Conservation (phyloP, 1,140 invertebrate genomes). For the Drosophila sproati region DNA sequence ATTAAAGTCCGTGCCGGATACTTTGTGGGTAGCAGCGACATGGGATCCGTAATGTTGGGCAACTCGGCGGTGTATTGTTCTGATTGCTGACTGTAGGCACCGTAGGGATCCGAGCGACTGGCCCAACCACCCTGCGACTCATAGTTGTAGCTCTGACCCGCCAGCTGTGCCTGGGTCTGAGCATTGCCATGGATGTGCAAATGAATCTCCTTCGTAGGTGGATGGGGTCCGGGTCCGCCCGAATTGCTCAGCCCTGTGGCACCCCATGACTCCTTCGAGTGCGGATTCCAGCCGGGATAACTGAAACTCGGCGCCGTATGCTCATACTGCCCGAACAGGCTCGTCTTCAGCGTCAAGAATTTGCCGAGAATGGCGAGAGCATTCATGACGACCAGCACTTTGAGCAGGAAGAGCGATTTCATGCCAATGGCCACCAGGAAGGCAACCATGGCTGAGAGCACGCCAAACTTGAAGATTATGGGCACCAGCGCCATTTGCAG, state of each 20-base stretch:
- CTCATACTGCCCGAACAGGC: conserved; percentile 62
- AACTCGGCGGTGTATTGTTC: conserved; percentile 53
- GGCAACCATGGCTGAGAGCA: conserved; percentile 85
- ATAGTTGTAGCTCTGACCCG: conserved; percentile 54
- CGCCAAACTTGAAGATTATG: conserved; percentile 85
- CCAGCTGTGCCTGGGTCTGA: conserved; percentile 61
- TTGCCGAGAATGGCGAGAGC: conserved; percentile 76
- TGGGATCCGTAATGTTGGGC: conserved; percentile 68
- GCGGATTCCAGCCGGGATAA: conserved; percentile 72
- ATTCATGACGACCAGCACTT: conserved; percentile 81
- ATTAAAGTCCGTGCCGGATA: conserved; percentile 67
- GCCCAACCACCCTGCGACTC: conserved; percentile 66
- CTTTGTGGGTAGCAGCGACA: conserved; percentile 70
- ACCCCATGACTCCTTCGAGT: conserved; percentile 64
- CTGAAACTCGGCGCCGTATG: conserved; percentile 66
- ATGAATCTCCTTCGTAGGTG: conserved; percentile 79
- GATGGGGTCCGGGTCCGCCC: conserved; percentile 24
- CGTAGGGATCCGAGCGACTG: conserved; percentile 75
- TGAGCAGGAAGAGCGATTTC: conserved; percentile 85
- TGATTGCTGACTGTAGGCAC: conserved; percentile 54
- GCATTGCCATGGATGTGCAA: conserved; percentile 78
- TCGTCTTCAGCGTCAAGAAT: conserved; percentile 72
- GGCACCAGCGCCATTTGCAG: conserved; percentile 85
- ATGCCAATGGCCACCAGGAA: conserved; percentile 84
- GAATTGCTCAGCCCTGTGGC: conserved; percentile 39